Base-by-base conservation (phyloP, 2,797 vertebrate genomes). In the Masticophis lateralis region DNA sequence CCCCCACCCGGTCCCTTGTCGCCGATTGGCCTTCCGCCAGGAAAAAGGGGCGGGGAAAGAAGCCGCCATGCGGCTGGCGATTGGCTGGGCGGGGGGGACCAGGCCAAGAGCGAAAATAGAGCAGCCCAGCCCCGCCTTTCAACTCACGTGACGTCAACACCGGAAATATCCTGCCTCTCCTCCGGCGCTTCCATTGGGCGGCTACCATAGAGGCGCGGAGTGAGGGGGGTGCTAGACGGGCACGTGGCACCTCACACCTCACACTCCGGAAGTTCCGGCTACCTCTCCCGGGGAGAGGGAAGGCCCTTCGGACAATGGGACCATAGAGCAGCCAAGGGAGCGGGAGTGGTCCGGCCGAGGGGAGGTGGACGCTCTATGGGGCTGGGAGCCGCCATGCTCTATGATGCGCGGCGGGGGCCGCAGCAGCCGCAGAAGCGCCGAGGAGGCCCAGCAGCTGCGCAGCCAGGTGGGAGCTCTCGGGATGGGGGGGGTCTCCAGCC, bases 231-330 rank as follows among this genome's bases (percentile, higher is more conserved):
- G 51, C 1, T 20, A 87, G 86, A 66, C 22, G 20, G 86, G 89
- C 6, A 5, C 10, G n/a, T 9, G 83, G 47, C 79, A 53, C 57
- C 0, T 18, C 16, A 7, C 51, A 9, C 51, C 28, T 3, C 47
- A 18, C 47, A 3, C 22, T 6, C 51, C 91, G 91, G 91, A 92
- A 92, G 86, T 88, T 13, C 7, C 37, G 91, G 86, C 91, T 28
- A 56, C 55, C 32, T 43, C 9, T 51, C 9, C 9, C 47, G 4
- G 61, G 20, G 25, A n/a, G 55, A 27, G 37, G n/a, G 61, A 43
- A n/a, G 25, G 63, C 1, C 63, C 87, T 89, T 86, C 90, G 93
- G 93, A 93, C 93, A 93, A 93, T 93, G 90, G 63, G 89, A 93
- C 87, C 93, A 89, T 93, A 91, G 93, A 93, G 93, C 5, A 59